These are phyloP conservation scores for Oreotragus oreotragus DNA, from an alignment of 2,113 vertebrate species.

Conservation along the genomic window DNA sequence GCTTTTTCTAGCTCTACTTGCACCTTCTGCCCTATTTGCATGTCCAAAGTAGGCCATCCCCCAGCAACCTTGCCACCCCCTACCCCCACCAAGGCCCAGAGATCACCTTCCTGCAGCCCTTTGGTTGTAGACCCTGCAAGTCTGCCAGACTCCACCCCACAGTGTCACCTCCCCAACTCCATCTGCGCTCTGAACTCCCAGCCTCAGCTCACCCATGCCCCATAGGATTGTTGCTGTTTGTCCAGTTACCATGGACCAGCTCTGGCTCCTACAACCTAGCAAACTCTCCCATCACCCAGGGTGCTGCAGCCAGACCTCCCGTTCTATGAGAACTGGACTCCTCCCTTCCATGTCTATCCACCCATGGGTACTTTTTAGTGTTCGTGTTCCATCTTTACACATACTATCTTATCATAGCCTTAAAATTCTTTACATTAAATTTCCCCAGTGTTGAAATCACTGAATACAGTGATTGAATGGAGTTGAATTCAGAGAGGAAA, in stretches of 20 bases:
- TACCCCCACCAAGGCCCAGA: neutral
- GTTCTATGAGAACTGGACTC: neutral
- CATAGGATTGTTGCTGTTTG: neutral
- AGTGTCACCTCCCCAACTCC: neutral
- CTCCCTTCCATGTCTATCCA: neutral
- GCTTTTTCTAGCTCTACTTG: neutral
- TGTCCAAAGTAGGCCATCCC: neutral
- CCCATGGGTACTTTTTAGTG: neutral
- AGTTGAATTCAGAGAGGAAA: neutral
- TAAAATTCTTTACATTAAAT: neutral
- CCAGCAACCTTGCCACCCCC: neutral
- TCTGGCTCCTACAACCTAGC: neutral
- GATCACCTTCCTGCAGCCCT: neutral
- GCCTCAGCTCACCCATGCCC: neutral
- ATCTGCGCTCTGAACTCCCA: neutral
- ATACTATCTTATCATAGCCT: neutral
- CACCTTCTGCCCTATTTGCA: neutral
- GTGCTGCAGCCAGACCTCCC: neutral
- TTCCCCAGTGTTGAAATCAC: neutral
- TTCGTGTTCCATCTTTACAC: neutral
- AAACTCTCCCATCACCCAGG: neutral
- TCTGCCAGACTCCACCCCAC: neutral
- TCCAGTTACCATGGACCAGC: neutral
- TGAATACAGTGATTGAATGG: neutral
- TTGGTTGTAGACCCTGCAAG: too few relatives aligned